phyloP scores from a whole-genome alignment of 2,888 invertebrate genomes.

The Hypercompe scribonia region DNA sequence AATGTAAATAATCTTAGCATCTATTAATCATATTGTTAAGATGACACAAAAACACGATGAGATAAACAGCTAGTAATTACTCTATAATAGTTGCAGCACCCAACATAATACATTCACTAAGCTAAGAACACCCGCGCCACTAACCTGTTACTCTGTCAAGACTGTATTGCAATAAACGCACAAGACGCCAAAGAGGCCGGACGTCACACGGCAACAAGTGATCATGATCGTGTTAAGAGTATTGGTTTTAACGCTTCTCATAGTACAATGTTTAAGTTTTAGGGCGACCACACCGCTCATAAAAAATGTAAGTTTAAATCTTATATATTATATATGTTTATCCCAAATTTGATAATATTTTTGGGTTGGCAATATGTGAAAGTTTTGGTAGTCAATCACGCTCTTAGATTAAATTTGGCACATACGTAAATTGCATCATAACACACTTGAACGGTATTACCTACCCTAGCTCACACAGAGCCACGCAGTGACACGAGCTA shows the following conservation, averaged over 20 bases:
- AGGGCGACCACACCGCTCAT: conserved; percentile 69
- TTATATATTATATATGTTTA: neutral
- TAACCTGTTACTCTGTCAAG: conserved; percentile 37
- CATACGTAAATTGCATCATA: neutral
- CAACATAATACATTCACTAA: conserved; percentile 37
- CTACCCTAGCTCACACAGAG: no score
- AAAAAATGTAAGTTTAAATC: conserved; percentile 65
- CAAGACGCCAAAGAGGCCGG: conserved; percentile 21
- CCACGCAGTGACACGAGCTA: neutral
- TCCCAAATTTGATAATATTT: neutral
- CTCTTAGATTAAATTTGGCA: neutral
- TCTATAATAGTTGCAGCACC: conserved; percentile 4
- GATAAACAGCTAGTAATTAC: conserved; percentile 11
- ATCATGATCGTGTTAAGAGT: conserved; percentile 32
- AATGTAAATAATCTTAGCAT: neutral
- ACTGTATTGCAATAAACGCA: conserved; percentile 11
- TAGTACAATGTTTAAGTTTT: conserved; percentile 51
- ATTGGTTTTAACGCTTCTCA: conserved; percentile 38
- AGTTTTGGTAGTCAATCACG: neutral
- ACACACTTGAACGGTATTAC: neutral
- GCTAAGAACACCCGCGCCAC: conserved; percentile 34
- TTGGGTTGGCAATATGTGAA: neutral
- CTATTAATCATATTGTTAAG: conserved; percentile 3
- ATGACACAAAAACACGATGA: conserved; percentile 8
- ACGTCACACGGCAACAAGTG: conserved; percentile 19